These are phyloP conservation scores for Periparus ater DNA, from an alignment of 2,797 vertebrate species.

Conservation along the genomic window DNA sequence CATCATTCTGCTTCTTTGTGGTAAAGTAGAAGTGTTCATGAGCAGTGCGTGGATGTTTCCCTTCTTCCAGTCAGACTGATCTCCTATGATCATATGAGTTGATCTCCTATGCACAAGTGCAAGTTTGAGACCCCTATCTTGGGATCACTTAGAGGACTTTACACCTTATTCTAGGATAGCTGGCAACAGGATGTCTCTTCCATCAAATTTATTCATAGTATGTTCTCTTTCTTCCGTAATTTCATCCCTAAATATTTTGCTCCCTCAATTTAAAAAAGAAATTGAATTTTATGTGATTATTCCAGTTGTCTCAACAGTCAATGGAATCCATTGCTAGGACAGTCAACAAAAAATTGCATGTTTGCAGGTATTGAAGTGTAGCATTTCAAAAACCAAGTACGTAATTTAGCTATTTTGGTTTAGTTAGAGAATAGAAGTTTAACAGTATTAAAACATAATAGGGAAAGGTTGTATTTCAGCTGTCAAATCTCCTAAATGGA, in stretches of 20 bases:
- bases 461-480: not conserved
- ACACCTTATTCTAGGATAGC: not conserved
- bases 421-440: not conserved
- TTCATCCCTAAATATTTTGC: not conserved
- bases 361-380: not conserved
- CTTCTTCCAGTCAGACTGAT: not conserved
- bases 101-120: not conserved
- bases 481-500: not conserved
- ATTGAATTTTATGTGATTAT: not conserved
- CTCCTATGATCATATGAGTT: not conserved
- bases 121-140: not conserved
- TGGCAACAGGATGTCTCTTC: not conserved
- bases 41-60: fast-evolving
- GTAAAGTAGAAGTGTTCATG: not conserved
- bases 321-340: not conserved
- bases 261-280: not conserved
- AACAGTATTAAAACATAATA: not conserved
- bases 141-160: not conserved
- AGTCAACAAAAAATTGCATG: not conserved
- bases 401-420: not conserved
- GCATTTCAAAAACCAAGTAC: not conserved
- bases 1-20: not conserved
- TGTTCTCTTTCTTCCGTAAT: not conserved
- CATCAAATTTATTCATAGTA: not conserved
- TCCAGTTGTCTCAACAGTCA: not conserved